These are phyloP conservation scores for Wasmannia auropunctata DNA, from an alignment of 1,140 invertebrate species.

Conservation along the genomic window DNA sequence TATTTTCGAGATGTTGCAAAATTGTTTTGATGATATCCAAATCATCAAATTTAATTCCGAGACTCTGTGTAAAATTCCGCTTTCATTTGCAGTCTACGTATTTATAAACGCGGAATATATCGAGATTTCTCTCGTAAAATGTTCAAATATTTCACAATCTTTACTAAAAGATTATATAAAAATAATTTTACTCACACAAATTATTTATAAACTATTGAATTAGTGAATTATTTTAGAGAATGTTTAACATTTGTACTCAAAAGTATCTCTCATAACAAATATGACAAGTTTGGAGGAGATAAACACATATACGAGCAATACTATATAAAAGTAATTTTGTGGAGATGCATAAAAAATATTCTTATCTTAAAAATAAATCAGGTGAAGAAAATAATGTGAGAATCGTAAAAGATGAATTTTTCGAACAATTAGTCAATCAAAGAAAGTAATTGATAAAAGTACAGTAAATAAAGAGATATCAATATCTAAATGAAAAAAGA, in stretches of 20 bases:
- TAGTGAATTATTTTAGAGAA: background rate
- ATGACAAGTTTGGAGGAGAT: background rate
- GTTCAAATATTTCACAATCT: background rate
- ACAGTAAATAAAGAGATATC: background rate
- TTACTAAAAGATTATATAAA: background rate
- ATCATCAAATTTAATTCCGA: slow-evolving; percentile 24
- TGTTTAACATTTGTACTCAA: background rate
- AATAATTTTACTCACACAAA: background rate
- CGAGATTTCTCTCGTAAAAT: background rate
- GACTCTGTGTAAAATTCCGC: background rate
- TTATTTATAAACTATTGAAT: background rate
- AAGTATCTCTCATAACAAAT: background rate
- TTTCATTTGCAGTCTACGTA: background rate
- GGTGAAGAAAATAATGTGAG: background rate
- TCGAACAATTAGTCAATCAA: background rate
- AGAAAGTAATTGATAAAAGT: background rate
- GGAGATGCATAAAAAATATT: background rate
- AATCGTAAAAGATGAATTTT: background rate
- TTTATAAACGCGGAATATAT: background rate
- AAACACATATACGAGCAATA: background rate
- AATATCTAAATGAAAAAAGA: background rate
- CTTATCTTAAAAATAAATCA: background rate
- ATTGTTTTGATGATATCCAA: background rate
- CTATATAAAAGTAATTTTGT: background rate
- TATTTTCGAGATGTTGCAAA: slow-evolving; percentile 24